phyloP scores from a whole-genome alignment of 2,888 invertebrate genomes.

The Athripsodes cinereus region DNA sequence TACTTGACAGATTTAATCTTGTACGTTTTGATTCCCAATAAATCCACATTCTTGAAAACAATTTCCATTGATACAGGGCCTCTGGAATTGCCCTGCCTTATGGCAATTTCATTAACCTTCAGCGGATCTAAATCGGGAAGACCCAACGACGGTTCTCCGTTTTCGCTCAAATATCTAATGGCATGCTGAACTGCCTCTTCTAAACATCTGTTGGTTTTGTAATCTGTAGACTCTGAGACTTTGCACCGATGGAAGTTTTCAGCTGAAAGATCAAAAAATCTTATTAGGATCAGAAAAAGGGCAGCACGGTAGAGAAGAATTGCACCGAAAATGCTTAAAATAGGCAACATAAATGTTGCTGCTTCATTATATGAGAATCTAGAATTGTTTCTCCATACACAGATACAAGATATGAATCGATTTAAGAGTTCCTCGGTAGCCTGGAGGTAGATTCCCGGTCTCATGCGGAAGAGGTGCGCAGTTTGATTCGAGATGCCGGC shows the following conservation, averaged over 20 bases:
- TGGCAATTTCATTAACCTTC: conserved; percentile 10
- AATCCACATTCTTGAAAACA: conserved; percentile 17
- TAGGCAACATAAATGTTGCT: too few relatives aligned
- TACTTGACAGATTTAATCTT: conserved; percentile 16
- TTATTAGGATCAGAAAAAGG: too few relatives aligned
- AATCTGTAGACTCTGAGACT: conserved; percentile 26
- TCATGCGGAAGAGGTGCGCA: too few relatives aligned
- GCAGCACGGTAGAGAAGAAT: too few relatives aligned
- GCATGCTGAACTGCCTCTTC: conserved; percentile 28
- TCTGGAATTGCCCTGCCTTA: conserved; percentile 6
- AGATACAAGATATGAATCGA: too few relatives aligned
- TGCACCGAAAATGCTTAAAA: too few relatives aligned
- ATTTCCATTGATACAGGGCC: conserved; percentile 20
- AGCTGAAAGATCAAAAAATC: conserved; percentile 32
- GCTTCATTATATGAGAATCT: too few relatives aligned
- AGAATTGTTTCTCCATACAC: too few relatives aligned
- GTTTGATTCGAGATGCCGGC: too few relatives aligned
- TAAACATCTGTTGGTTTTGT: conserved; percentile 30
- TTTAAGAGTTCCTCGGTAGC: too few relatives aligned
- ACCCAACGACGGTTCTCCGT: conserved; percentile 25
- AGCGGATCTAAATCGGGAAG: conserved; percentile 20
- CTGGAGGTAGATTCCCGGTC: too few relatives aligned
- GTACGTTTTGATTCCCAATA: conserved; percentile 14
- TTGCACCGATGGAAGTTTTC: conserved; percentile 30
- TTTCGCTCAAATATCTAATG: conserved; percentile 25